Percentiles rank a stretch among this genome's conserved stretches.
Conservation (phyloP, 2,797 vertebrate species). For the Babyrousa celebensis region DNA sequence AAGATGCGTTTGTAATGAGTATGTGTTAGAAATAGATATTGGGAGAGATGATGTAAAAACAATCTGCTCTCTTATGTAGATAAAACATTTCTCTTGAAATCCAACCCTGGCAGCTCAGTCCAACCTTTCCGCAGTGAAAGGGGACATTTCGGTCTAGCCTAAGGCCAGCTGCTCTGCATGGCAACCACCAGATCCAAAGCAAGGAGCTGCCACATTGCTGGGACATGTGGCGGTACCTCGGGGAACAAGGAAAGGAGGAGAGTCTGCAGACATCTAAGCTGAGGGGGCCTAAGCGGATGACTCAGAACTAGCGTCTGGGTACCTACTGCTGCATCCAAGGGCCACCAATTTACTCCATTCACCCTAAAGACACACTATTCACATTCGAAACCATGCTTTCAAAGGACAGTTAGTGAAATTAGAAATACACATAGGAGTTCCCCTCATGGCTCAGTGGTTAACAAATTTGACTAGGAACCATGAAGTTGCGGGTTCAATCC, state of each 20-base stretch:
- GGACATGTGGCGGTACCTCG: not conserved
- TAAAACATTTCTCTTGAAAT: constrained; percentile 41
- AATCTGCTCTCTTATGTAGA: constrained; percentile 19
- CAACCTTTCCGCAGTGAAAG: not conserved
- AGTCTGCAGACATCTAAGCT: not conserved
- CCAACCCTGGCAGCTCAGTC: not conserved
- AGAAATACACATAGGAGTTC: not conserved
- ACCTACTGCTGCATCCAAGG: too few relatives aligned
- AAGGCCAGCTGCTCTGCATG: not conserved
- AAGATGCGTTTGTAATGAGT: not conserved
- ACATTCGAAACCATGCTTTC: not conserved
- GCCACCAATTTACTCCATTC: not conserved
- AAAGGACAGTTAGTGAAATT: not conserved
- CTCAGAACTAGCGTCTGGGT: not conserved
- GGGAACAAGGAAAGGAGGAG: accelerated
- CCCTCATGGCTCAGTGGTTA: too few relatives aligned
- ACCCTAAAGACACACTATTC: not conserved
- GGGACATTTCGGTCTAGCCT: not conserved
- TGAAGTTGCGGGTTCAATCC: too few relatives aligned
- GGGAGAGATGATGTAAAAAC: not conserved
- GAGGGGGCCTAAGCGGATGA: not conserved
- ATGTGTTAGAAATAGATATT: not conserved
- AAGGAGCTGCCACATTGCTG: not conserved
- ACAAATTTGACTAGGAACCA: too few relatives aligned
- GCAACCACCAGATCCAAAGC: not conserved